Evolutionary conservation across 2,888 invertebrate genomes (phyloP), one percentile per base, ranked within the genome.

Genomic region (Lacanobia wlatinum): DNA sequence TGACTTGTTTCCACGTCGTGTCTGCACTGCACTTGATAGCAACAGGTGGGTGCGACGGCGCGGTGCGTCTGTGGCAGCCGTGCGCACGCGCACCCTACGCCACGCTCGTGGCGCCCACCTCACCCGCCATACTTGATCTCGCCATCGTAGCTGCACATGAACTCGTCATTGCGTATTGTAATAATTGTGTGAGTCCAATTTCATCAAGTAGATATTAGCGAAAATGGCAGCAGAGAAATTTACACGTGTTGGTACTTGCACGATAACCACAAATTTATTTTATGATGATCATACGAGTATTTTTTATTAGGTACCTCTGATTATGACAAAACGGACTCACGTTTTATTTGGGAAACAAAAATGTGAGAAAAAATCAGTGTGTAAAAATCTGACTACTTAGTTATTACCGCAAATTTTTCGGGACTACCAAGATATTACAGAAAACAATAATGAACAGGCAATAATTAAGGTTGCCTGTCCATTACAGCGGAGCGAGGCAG

Each of bases 61-160:
- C 89, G 0, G 94, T 97, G 7, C 93, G 97, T 1, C 87, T 97
- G 48, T 97, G 97, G 97, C 97, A 97, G 88, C 93, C 94, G 0
- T 93, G 90, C 0, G 93, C 91, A 55, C 60, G 86, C 0, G 48
- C 77, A 0, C 92, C 93, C 0, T 92, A 90, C 70, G 94, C 95
- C 0, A 66, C 86, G 0, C 87, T 94, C 2, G 8, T 83, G 0
- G 84, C 85, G 0, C 90, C 91, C 0, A 80, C 86, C 9, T 40
- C 79, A 12, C 79, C 90, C 0, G 94, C 95, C 0, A 93, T 97
- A 21, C 87, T 97, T 9, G 97, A 97, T 82, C 92, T 97, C 0
- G 94, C 94, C 48, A 93, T 97, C 1, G 79, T 97, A 9, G 95
- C 96, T 1, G 90, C 93, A 2, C 90, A 93, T 67, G 91, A 96